Conservation (phyloP, 2,797 vertebrate genomes). For the Gorsachius magnificus region DNA sequence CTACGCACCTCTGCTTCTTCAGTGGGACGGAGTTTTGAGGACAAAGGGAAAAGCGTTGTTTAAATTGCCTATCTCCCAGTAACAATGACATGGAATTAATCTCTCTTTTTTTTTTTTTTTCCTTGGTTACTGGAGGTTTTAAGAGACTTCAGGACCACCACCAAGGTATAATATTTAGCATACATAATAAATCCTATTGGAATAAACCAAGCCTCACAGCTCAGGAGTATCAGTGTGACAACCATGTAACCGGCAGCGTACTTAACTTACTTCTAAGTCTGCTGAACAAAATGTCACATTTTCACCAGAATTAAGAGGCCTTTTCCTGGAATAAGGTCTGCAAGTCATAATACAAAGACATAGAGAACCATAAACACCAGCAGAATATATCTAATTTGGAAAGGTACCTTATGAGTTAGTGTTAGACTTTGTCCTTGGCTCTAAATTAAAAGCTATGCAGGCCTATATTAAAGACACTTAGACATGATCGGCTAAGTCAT, state of each 20-base stretch:
- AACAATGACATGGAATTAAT: background rate
- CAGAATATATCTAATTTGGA: background rate
- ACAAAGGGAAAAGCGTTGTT: background rate
- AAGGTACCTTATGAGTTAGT: background rate
- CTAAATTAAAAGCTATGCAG: slow-evolving; percentile 20
- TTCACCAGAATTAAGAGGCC: background rate
- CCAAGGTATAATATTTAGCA: background rate
- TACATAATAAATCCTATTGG: background rate
- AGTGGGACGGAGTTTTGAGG: background rate
- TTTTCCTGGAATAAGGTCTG: background rate
- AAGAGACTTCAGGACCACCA: background rate
- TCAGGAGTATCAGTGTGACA: background rate
- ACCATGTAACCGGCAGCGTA: background rate
- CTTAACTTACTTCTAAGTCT: background rate
- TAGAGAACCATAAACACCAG: background rate
- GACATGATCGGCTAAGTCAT: background rate
- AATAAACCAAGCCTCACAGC: background rate
- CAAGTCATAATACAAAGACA: background rate
- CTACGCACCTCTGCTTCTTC: background rate
- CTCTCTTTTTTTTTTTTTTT: background rate
- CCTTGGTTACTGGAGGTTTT: background rate
- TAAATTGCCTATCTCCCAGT: background rate
- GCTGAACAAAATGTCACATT: background rate
- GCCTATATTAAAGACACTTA: background rate
- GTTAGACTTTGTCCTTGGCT: background rate